Evolutionary conservation across 2,888 invertebrate species (phyloP).

Genomic region (Laspeyria flexula): DNA sequence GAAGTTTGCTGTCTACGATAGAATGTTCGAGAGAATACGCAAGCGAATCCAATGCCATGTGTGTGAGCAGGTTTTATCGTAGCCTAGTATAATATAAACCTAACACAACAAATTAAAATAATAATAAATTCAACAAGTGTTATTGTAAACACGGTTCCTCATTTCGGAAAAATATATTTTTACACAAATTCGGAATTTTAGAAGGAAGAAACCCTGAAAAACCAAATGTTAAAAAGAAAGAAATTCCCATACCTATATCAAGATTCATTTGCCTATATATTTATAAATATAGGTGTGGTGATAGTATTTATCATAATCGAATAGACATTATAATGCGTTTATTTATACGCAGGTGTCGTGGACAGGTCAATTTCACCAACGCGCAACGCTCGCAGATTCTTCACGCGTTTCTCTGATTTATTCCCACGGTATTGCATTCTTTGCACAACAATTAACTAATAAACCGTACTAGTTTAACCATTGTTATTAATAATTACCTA

Average conservation of each 20-base stretch:
- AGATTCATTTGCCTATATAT: too few relatives aligned
- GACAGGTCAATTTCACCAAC: constrained; percentile 50
- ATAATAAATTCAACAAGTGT: too few relatives aligned
- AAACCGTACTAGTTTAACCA: constrained; percentile 32
- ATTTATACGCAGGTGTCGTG: constrained; percentile 34
- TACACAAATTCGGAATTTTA: too few relatives aligned
- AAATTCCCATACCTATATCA: too few relatives aligned
- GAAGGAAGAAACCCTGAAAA: too few relatives aligned
- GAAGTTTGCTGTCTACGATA: background rate
- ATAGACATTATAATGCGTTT: constrained; percentile 17
- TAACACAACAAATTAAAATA: background rate
- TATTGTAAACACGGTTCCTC: too few relatives aligned
- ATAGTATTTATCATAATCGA: too few relatives aligned
- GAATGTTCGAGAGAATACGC: constrained; percentile 3
- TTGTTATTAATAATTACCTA: constrained; percentile 19
- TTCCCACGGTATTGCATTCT: constrained; percentile 59
- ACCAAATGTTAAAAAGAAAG: too few relatives aligned
- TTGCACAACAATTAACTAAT: constrained; percentile 41
- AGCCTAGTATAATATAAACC: background rate
- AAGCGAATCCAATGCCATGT: background rate
- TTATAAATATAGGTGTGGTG: too few relatives aligned
- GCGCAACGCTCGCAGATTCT: constrained; percentile 44
- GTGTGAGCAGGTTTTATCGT: background rate
- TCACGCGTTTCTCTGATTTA: constrained; percentile 42
- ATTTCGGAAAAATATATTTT: too few relatives aligned